Base-by-base conservation (phyloP, 2,888 invertebrate genomes). In the Euplagia quadripunctaria region DNA sequence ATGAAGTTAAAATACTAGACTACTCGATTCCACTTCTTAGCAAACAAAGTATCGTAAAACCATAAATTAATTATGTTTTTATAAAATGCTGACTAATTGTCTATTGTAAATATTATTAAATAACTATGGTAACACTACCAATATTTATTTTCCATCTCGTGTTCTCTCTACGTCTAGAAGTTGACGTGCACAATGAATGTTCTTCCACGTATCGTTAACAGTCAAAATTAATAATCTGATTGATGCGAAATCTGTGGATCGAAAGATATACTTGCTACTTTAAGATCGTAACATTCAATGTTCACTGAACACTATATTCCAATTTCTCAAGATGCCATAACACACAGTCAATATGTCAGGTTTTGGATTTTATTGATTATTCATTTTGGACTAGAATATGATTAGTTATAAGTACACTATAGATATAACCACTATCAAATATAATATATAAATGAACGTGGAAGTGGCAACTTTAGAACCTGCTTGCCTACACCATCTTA, bases 41-140 rank as follows among this genome's bases (percentile, higher is more conserved):
- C 31, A 31, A 31, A 31, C 31, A 31, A 31, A 31, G 31, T 31
- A 31, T 31, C 2, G 31, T 31, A 31, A 31, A 31, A 31, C 31
- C 43, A 46, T 46, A 9, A n/a, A n/a, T n/a, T n/a, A n/a, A n/a
- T n/a, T n/a, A n/a, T n/a, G n/a, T n/a, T n/a, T n/a, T n/a, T 55
- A 52, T 17, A 52, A 2, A 52, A 20, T 58, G 11, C 20, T 58
- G 20, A 31, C 61, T 2, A 31, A 20, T 31, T 66, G 66, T 16
- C 20, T 41, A 75, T 46, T 88, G 88, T 90, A 89, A 82, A 89
- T 89, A 88, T 74, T 83, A 86, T 87, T 89, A 84, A 31, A 31
- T 31, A 31, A 31, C 31, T 31, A 31, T 31, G 31, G 31, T 31
- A 2, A 31, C 84, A 84, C 86, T 87, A 87, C 89, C 82, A 82